Conservation (phyloP, 2,888 invertebrate species). For the Alentia gelatinosa region DNA sequence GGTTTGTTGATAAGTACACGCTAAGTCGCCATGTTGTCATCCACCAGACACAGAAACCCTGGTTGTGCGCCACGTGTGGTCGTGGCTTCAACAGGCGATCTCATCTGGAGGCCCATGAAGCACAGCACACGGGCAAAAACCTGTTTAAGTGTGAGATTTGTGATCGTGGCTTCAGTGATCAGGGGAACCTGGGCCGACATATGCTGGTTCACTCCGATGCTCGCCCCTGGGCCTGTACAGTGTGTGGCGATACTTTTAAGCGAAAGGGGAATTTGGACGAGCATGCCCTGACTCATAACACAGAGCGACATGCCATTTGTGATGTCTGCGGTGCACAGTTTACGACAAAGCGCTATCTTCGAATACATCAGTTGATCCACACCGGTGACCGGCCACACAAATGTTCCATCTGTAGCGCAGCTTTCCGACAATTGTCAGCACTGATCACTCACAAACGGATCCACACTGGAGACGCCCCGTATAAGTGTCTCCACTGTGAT, state of each 20-base stretch:
- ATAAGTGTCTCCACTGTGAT: neutral
- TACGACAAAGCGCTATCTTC: conserved; percentile 31
- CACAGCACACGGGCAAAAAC: conserved; percentile 11
- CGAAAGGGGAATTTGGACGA: conserved; percentile 29
- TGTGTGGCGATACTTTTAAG: conserved; percentile 30
- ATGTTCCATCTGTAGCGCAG: neutral
- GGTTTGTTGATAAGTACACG: conserved; percentile 5
- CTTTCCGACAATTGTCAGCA: conserved; percentile 18
- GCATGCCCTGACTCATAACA: conserved; percentile 15
- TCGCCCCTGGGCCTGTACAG: neutral
- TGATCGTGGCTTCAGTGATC: conserved; percentile 10
- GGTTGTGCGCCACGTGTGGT: conserved; percentile 18
- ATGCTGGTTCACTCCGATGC: conserved; percentile 38
- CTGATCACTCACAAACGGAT: conserved; percentile 15
- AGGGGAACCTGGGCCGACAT: conserved; percentile 21
- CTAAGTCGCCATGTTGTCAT: neutral
- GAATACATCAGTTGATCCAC: conserved; percentile 26
- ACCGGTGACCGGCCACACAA: conserved; percentile 22
- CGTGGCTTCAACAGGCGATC: conserved; percentile 1
- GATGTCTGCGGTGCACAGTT: conserved; percentile 22
- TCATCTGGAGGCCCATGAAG: conserved; percentile 20
- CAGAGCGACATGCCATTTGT: neutral
- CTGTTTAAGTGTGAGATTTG: conserved; percentile 32
- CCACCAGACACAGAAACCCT: conserved; percentile 23
- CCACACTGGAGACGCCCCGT: conserved; percentile 18